Percentiles rank a stretch among this genome's conserved stretches.
phyloP scores from a whole-genome alignment of 2,888 invertebrate species.

The Stegana nigrithorax region DNA sequence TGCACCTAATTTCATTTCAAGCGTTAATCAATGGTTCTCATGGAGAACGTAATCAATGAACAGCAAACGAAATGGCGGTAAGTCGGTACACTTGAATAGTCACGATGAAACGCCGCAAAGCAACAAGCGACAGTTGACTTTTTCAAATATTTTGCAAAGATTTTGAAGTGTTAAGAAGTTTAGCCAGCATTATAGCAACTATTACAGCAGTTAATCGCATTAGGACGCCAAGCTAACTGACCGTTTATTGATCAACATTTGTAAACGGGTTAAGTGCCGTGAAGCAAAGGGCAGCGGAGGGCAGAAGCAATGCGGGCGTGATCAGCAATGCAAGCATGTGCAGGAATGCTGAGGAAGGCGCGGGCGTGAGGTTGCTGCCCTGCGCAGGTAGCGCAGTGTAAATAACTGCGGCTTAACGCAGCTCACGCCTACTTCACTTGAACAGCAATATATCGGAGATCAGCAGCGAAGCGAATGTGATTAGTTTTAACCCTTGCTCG shows the following conservation, averaged over 20 bases:
- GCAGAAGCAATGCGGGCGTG: slow-evolving; percentile 5
- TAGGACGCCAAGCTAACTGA: slow-evolving; percentile 34
- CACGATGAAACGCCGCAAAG: background rate
- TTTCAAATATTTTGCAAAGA: slow-evolving; percentile 61
- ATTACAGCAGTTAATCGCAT: slow-evolving; percentile 65
- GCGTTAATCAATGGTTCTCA: too few species aligned
- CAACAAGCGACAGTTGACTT: slow-evolving; percentile 46
- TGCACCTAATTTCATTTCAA: too few species aligned
- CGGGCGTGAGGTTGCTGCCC: slow-evolving; percentile 24
- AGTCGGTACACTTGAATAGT: too few species aligned
- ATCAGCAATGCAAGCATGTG: too few species aligned
- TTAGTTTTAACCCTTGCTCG: slow-evolving; percentile 45
- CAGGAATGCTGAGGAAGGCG: background rate
- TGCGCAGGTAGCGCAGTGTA: slow-evolving; percentile 32
- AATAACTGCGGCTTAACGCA: slow-evolving; percentile 48
- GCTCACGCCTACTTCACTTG: slow-evolving; percentile 40
- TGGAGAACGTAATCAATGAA: too few species aligned
- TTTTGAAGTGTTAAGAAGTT: slow-evolving; percentile 48
- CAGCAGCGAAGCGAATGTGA: slow-evolving; percentile 54
- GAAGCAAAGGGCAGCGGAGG: too few species aligned
- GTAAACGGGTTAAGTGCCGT: slow-evolving; percentile 53
- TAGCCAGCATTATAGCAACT: slow-evolving; percentile 55
- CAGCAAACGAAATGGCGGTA: too few species aligned
- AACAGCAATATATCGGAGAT: slow-evolving; percentile 31
- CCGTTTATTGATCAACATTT: slow-evolving; percentile 68